Conservation (phyloP, 2,888 invertebrate genomes). For the Ectobius pallidus region DNA sequence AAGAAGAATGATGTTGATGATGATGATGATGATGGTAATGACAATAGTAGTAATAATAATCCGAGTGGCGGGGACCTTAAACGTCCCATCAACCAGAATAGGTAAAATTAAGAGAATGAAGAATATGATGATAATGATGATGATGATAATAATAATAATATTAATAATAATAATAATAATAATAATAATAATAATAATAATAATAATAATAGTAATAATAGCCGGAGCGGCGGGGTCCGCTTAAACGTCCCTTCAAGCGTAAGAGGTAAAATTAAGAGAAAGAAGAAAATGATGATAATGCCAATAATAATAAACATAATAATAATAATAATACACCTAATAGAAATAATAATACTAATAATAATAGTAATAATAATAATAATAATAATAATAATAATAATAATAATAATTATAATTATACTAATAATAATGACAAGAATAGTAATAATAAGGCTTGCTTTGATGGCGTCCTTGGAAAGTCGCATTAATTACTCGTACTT, state of each 20-base stretch:
- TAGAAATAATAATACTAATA: too few species aligned
- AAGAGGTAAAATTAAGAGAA: too few species aligned
- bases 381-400: too few species aligned
- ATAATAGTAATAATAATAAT: too few species aligned
- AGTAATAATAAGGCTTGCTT: too few species aligned
- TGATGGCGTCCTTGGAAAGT: too few species aligned
- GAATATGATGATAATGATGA: neutral
- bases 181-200: neutral
- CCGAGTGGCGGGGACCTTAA: too few species aligned
- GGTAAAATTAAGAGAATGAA: neutral
- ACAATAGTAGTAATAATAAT: neutral
- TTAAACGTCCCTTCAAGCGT: too few species aligned
- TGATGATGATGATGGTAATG: neutral
- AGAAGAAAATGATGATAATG: neutral
- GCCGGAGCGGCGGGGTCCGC: neutral
- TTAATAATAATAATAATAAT: neutral
- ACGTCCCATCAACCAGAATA: too few species aligned
- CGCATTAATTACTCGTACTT: too few species aligned
- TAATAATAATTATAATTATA: too few species aligned
- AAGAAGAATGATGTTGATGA: neutral
- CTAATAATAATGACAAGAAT: too few species aligned
- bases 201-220: neutral
- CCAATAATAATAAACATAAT: neutral
- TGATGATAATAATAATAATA: slow-evolving; percentile 2
- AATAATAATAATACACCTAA: neutral